Evolutionary conservation across 2,797 vertebrate genomes (phyloP).

Genomic region (Clarias platycephalus): DNA sequence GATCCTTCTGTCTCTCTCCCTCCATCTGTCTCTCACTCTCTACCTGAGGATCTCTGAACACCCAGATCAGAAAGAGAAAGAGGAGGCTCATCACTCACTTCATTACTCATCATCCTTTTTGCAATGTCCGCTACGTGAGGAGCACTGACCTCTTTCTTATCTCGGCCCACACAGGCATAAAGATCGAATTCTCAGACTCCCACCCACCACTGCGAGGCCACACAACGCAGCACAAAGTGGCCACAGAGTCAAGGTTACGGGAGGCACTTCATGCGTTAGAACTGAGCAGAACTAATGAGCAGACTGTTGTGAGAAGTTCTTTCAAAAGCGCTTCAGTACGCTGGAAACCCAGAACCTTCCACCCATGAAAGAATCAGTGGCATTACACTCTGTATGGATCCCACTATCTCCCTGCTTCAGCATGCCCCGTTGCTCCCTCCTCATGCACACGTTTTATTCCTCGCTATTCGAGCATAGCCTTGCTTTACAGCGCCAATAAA

Average conservation of each 20-base stretch:
- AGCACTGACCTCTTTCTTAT: constrained; percentile 48
- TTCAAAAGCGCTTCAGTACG: constrained; percentile 6
- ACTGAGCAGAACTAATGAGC: constrained; percentile 30
- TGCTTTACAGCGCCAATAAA: constrained; percentile 55
- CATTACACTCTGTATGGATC: constrained; percentile 1
- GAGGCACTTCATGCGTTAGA: constrained; percentile 1
- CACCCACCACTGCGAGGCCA: constrained; percentile 17
- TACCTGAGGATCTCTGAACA: constrained; percentile 42
- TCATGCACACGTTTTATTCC: constrained; percentile 21
- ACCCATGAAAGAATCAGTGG: constrained; percentile 2
- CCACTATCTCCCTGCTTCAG: constrained; percentile 2
- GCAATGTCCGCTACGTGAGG: constrained; percentile 30
- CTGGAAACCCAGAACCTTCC: neutral
- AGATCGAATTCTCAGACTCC: constrained; percentile 43
- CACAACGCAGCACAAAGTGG: constrained; percentile 25
- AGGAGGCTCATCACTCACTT: constrained; percentile 57
- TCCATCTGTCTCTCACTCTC: constrained; percentile 34
- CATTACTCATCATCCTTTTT: constrained; percentile 50
- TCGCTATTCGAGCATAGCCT: constrained; percentile 34
- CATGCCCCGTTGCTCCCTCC: neutral
- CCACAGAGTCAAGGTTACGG: constrained; percentile 29
- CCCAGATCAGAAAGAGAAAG: constrained; percentile 41
- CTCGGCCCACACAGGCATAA: constrained; percentile 54
- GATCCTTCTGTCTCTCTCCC: constrained; percentile 36
- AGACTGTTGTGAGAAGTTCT: constrained; percentile 6